Conservation (phyloP, 2,113 vertebrate species). For the Anthoscopus minutus region DNA sequence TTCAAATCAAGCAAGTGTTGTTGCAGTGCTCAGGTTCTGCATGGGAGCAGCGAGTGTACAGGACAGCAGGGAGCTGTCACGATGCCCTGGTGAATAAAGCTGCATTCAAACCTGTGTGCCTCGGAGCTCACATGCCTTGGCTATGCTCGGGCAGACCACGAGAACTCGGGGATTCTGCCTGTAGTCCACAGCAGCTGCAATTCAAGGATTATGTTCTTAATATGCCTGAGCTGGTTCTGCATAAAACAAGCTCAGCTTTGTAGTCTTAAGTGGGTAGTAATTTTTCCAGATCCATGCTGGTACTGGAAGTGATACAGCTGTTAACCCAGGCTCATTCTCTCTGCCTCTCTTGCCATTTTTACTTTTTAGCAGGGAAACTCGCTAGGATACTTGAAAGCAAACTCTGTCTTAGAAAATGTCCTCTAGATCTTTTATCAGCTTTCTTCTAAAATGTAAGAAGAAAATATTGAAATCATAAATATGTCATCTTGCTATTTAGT, state of each 20-base stretch:
- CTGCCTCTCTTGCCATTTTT: not conserved
- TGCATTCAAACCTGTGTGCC: not conserved
- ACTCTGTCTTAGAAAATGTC: not conserved
- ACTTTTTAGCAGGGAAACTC: not conserved
- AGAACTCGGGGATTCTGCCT: not conserved
- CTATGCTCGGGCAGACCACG: fast-evolving
- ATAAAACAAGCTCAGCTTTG: not conserved
- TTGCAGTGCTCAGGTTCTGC: not conserved
- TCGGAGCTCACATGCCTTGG: not conserved
- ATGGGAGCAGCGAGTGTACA: not conserved
- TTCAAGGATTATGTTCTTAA: not conserved
- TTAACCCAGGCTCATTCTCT: not conserved
- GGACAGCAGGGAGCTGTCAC: not conserved
- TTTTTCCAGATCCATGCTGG: not conserved
- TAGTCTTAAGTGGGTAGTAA: not conserved
- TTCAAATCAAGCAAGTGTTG: not conserved
- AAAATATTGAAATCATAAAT: not conserved
- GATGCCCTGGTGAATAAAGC: fast-evolving
- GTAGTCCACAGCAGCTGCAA: not conserved
- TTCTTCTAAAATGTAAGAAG: not conserved
- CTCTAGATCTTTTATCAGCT: not conserved
- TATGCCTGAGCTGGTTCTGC: not conserved
- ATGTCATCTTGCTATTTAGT: not conserved
- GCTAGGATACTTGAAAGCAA: not conserved
- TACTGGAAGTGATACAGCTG: not conserved